These are phyloP conservation scores for Callitettix versicolor DNA, from an alignment of 1,140 invertebrate species.

Conservation along the genomic window DNA sequence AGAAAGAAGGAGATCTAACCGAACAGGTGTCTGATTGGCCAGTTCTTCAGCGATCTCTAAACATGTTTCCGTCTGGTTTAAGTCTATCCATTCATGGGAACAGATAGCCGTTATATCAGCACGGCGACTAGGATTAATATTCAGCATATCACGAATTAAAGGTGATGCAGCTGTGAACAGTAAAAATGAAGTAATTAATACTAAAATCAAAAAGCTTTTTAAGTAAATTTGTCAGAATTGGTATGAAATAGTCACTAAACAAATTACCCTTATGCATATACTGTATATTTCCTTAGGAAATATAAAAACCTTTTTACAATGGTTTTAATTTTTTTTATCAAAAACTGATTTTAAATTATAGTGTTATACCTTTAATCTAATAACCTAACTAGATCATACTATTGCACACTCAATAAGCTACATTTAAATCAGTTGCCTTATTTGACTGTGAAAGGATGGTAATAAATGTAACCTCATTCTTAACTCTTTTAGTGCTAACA, in stretches of 20 bases:
- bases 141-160: constrained; percentile 87
- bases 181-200: constrained; percentile 14
- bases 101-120: constrained; percentile 92
- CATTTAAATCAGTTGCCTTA: too few relatives aligned
- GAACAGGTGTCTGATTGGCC: constrained; percentile 79
- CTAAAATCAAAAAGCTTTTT: constrained; percentile 2
- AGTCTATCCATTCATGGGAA: constrained; percentile 88
- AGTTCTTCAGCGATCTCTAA: constrained; percentile 77
- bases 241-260: background rate
- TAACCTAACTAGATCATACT: too few relatives aligned
- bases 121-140: constrained; percentile 76
- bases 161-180: constrained; percentile 71
- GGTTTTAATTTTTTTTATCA: background rate
- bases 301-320: too few relatives aligned
- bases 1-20: constrained; percentile 77
- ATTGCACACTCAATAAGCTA: too few relatives aligned
- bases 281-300: too few relatives aligned
- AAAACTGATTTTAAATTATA: too few relatives aligned
- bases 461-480: too few relatives aligned
- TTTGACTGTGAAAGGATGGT: too few relatives aligned
- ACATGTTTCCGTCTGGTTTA: constrained; percentile 67
- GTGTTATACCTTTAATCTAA: too few relatives aligned
- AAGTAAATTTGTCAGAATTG: background rate
- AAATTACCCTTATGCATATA: background rate
- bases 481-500: too few relatives aligned